Evolutionary conservation across 2,888 invertebrate species (phyloP).

Genomic region (Hoplodrina blanda): DNA sequence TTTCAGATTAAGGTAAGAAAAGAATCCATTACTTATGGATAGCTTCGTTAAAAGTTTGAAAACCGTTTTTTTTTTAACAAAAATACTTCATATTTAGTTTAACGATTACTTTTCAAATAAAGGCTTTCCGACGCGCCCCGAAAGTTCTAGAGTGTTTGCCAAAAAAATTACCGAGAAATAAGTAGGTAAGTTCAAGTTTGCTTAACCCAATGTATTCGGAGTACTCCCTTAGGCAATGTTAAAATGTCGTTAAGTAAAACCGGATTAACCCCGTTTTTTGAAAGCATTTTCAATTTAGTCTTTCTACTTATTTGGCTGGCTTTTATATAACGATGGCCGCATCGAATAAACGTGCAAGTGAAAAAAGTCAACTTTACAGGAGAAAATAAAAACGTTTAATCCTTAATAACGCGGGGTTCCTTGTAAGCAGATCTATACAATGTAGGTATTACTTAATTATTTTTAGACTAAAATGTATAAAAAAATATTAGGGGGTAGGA

Average conservation of each 20-base stretch:
- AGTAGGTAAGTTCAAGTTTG: conserved; percentile 38
- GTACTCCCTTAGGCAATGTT: conserved; percentile 33
- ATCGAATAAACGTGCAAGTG: no score
- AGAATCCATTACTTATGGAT: not conserved
- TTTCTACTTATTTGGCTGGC: conserved; percentile 1
- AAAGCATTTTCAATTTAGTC: conserved; percentile 15
- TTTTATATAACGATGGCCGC: no score
- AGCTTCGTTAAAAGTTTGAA: not conserved
- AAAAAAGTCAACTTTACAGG: no score
- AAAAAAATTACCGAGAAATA: conserved; percentile 24
- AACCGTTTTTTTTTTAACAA: not conserved
- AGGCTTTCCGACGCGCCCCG: conserved; percentile 13
- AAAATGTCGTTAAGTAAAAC: conserved; percentile 20
- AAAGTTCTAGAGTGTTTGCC: conserved; percentile 25
- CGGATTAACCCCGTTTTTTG: conserved; percentile 12
- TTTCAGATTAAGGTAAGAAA: not conserved
- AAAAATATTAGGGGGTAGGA: no score
- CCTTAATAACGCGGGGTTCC: no score
- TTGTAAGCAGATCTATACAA: no score
- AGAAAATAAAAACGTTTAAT: no score
- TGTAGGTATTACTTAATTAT: no score
- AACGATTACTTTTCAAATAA: conserved; percentile 23
- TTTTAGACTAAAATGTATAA: no score
- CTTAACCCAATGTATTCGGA: conserved; percentile 39
- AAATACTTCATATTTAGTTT: conserved; percentile 21